phyloP scores from a whole-genome alignment of 2,113 vertebrate genomes.

The Axis porcinus region DNA sequence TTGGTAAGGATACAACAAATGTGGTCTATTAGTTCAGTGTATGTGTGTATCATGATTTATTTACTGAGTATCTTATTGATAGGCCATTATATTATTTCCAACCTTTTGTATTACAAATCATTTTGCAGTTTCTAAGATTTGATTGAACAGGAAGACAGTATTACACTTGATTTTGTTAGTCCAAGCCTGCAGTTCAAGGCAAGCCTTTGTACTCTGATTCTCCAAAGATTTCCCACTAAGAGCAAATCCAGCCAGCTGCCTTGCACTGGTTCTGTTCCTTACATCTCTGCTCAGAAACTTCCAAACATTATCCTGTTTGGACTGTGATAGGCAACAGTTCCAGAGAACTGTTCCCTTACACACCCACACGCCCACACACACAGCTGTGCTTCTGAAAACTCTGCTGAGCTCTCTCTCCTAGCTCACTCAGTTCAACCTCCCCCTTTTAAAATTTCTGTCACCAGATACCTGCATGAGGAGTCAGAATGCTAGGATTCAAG shows the following conservation, averaged over 20 bases:
- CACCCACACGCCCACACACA: not conserved
- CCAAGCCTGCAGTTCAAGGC: not conserved
- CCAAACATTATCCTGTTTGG: not conserved
- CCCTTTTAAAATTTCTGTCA: not conserved
- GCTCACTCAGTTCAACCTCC: not conserved
- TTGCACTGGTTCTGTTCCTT: not conserved
- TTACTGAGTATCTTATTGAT: not conserved
- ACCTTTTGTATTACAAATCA: not conserved
- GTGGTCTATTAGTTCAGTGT: not conserved
- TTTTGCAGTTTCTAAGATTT: not conserved
- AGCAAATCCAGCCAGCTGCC: not conserved
- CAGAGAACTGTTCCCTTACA: not conserved
- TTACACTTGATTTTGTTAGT: not conserved
- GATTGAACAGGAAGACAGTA: not conserved
- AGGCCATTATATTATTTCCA: not conserved
- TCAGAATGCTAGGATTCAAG: not conserved
- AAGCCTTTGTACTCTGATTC: not conserved
- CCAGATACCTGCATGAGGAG: not conserved
- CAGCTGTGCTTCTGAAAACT: constrained; percentile 42
- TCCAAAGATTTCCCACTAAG: not conserved
- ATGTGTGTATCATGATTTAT: not conserved
- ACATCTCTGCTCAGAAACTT: not conserved
- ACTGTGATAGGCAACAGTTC: not conserved
- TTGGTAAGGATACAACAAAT: not conserved
- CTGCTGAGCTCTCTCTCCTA: not conserved